Evolutionary conservation across 2,888 invertebrate species (phyloP).

Genomic region (Amiota mariae): DNA sequence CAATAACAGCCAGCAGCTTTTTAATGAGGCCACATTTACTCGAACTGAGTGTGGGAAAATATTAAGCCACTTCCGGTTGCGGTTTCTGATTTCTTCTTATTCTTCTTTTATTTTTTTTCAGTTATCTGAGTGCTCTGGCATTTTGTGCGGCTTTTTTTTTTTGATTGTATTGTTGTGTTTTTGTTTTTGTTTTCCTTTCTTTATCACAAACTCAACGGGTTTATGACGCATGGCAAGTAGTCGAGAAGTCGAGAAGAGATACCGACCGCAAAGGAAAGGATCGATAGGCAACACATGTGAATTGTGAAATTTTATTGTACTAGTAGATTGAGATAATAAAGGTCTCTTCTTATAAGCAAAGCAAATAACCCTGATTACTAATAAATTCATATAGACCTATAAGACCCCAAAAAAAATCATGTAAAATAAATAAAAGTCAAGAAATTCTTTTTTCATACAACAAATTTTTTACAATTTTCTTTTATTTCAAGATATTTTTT

Average conservation of each 20-base stretch:
- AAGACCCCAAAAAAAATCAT: no score
- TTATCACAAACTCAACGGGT: constrained; percentile 20
- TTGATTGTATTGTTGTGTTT: background rate
- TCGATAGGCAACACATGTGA: no score
- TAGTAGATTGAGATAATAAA: no score
- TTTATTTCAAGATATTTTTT: background rate
- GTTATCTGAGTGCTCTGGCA: background rate
- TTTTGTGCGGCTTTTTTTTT: constrained; percentile 33
- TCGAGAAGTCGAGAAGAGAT: no score
- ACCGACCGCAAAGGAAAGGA: no score
- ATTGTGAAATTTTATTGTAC: no score
- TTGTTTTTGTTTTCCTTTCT: background rate
- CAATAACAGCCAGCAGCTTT: constrained; percentile 29
- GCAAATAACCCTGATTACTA: no score
- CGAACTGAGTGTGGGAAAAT: constrained; percentile 66
- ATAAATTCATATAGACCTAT: no score
- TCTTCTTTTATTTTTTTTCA: constrained; percentile 28
- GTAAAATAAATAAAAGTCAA: background rate
- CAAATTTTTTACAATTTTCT: background rate
- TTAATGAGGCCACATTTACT: constrained; percentile 30
- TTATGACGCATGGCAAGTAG: constrained; percentile 15
- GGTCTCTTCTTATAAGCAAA: no score
- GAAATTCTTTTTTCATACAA: constrained; percentile 3
- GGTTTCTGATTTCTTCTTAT: constrained; percentile 50
- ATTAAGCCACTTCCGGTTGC: constrained; percentile 68